Evolutionary conservation across 2,888 invertebrate species (phyloP), one percentile per base, ranked within the genome.

Genomic region (Automeris io): DNA sequence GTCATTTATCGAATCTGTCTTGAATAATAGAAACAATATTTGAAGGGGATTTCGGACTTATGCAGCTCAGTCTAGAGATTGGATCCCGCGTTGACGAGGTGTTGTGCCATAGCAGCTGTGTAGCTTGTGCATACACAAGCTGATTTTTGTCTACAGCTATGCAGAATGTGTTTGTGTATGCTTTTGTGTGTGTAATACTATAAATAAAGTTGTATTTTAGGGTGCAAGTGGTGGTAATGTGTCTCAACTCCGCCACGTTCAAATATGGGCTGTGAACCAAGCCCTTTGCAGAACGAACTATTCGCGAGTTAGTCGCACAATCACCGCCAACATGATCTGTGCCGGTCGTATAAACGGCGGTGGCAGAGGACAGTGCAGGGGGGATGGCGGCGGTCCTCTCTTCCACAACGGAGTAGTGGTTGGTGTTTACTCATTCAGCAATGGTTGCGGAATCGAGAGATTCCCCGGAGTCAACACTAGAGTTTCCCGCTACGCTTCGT

Each of bases 311-410:
- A 21, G 16, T 13, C 12, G 8, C 6, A 16, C 11, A 3, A 21
- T 37, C 6, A 37, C 29, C 2, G 31, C 26, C 1, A 37, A 31
- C 6, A 37, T 37, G 37, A 2, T 37, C 2, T 37, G 37, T 7
- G 29, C 31, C 7, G 37, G 19, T 0, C 61, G 59, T 58, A 43
- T 61, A 0, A 57, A 59, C 13, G 57, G 59, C 2, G 65, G 61
- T 8, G 47, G 57, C 1, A 41, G 60, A 5, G 61, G 60, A 39
- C 60, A 59, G 34, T 65, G 65, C 39, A 41, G 50, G 45, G 60
- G 59, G 2, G 57, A 57, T 41, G 48, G 47, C 9, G 57, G 57
- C 2, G 51, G 57, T 23, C 54, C 57, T 0, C 43, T 57, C 7
- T 26, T 49, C 35, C 54, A 55, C 37, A 47, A 49, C 32, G 38